phyloP scores from a whole-genome alignment of 2,797 vertebrate species.

The Hydrolagus colliei region DNA sequence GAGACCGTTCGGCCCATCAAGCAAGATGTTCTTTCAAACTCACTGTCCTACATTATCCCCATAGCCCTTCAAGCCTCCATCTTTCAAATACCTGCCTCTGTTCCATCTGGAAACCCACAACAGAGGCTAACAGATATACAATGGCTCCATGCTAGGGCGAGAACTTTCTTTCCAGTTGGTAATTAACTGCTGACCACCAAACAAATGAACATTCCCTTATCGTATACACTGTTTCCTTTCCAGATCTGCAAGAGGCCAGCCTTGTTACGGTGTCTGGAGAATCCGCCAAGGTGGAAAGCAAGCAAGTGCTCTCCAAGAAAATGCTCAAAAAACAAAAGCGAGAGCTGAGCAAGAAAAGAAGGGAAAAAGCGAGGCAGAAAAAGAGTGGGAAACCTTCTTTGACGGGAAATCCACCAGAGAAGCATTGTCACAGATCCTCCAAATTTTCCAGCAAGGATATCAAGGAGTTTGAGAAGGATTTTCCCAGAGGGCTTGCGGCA shows the following conservation, averaged over 20 bases:
- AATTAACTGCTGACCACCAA: neutral
- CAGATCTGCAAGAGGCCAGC: slow-evolving; percentile 59
- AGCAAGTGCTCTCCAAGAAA: slow-evolving; percentile 24
- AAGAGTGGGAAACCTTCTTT: slow-evolving; percentile 29
- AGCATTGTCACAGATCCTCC: slow-evolving; percentile 33
- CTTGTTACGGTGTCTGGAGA: neutral
- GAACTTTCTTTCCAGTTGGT: neutral
- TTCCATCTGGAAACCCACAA: too few species aligned
- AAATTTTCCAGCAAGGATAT: neutral
- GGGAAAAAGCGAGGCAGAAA: slow-evolving; percentile 16
- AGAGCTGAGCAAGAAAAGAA: slow-evolving; percentile 34
- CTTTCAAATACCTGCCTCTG: too few species aligned
- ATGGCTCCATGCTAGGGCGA: neutral
- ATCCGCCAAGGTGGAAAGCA: slow-evolving; percentile 29
- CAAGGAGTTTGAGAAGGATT: slow-evolving; percentile 39
- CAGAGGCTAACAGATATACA: neutral
- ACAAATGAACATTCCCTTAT: neutral
- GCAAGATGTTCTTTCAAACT: too few species aligned
- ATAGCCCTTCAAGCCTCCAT: too few species aligned
- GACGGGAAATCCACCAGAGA: slow-evolving; percentile 23
- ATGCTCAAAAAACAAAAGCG: slow-evolving; percentile 42
- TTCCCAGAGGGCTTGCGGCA: slow-evolving; percentile 45
- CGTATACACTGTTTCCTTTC: neutral
- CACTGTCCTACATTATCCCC: too few species aligned
- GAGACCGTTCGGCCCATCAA: too few species aligned